Evolutionary conservation across 1,140 invertebrate species (phyloP).

Genomic region (Caerostris darwini): DNA sequence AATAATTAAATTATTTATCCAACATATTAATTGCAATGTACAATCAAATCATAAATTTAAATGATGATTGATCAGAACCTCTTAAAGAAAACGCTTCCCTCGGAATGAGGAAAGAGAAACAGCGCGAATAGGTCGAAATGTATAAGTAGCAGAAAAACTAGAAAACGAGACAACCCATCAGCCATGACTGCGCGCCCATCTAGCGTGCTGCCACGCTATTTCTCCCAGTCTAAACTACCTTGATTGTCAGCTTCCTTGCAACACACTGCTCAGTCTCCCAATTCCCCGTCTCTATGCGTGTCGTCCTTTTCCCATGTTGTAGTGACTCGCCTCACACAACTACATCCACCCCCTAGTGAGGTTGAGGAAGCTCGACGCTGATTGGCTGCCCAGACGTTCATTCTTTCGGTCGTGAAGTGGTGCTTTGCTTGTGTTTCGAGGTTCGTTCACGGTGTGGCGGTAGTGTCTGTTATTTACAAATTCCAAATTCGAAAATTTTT

Average conservation of each 20-base stretch:
- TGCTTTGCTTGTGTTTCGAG: conserved; percentile 22
- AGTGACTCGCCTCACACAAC: neutral
- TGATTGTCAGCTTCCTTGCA: neutral
- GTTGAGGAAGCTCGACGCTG: neutral
- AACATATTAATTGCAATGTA: no score
- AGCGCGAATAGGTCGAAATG: neutral
- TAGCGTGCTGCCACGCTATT: neutral
- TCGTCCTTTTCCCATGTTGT: neutral
- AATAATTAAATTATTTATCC: no score
- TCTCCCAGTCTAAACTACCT: neutral
- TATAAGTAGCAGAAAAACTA: neutral
- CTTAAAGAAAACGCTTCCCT: no score
- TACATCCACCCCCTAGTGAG: neutral
- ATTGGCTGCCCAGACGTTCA: neutral
- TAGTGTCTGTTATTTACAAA: neutral
- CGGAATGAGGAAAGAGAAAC: neutral
- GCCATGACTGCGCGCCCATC: no score
- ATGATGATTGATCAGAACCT: no score
- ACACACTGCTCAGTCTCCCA: neutral
- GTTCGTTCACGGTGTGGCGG: conserved; percentile 63
- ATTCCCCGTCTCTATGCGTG: neutral
- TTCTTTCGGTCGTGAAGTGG: neutral
- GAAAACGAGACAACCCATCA: neutral
- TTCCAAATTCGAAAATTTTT: neutral
- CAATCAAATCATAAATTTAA: no score